phyloP scores from a whole-genome alignment of 2,113 vertebrate species.

The Collichthys lucidus region DNA sequence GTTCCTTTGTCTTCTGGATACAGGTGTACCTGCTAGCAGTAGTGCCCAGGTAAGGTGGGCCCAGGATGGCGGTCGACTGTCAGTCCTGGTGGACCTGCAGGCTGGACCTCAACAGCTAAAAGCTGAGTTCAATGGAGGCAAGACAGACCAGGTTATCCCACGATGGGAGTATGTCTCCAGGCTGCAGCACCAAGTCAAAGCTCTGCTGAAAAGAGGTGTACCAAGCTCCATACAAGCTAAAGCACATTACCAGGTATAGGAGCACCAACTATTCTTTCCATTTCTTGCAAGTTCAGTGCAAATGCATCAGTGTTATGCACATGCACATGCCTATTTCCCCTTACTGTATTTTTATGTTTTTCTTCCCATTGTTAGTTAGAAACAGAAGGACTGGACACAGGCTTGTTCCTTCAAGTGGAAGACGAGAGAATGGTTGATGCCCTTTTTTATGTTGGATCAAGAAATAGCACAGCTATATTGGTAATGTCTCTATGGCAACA shows the following conservation, averaged over 20 bases:
- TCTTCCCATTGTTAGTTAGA: slow-evolving; percentile 70
- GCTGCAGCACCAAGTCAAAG: slow-evolving; percentile 78
- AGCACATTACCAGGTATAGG: slow-evolving; percentile 82
- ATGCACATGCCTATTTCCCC: background rate
- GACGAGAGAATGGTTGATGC: slow-evolving; percentile 65
- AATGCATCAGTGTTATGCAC: background rate
- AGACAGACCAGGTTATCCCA: background rate
- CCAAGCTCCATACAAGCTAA: slow-evolving; percentile 71
- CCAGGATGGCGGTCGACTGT: slow-evolving; percentile 52
- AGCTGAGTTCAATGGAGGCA: slow-evolving; percentile 70
- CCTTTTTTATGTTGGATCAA: slow-evolving; percentile 68
- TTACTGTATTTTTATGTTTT: slow-evolving; percentile 2
- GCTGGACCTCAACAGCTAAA: slow-evolving; percentile 71
- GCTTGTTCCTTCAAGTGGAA: slow-evolving; percentile 72
- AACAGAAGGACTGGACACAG: slow-evolving; percentile 57
- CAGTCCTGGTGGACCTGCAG: slow-evolving; percentile 68
- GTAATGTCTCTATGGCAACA: slow-evolving; percentile 80
- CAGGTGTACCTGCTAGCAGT: slow-evolving; percentile 82
- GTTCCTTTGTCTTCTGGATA: slow-evolving; percentile 14
- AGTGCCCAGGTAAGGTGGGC: slow-evolving; percentile 63
- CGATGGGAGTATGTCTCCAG: slow-evolving; percentile 65
- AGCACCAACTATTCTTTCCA: background rate
- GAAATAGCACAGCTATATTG: slow-evolving; percentile 55
- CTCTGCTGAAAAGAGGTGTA: slow-evolving; percentile 76
- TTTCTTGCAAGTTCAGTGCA: background rate